phyloP scores from a whole-genome alignment of 2,797 vertebrate genomes.

The Trachops cirrhosus region DNA sequence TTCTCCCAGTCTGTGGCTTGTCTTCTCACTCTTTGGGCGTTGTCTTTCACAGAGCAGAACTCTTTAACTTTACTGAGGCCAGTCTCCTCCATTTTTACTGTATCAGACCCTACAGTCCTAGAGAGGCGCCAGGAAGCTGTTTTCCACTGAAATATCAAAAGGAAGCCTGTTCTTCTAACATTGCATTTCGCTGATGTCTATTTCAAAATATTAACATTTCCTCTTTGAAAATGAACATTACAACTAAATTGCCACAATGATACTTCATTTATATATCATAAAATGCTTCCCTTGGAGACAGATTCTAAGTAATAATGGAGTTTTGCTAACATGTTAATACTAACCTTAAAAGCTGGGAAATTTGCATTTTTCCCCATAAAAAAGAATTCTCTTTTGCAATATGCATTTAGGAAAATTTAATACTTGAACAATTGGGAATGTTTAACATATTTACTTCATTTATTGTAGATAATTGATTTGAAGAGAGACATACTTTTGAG shows the following conservation, averaged over 20 bases:
- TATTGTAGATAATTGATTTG: not conserved
- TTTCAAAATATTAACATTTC: slow-evolving; percentile 42
- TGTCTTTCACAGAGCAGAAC: not conserved
- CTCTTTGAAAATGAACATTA: slow-evolving; percentile 8
- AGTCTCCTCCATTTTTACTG: not conserved
- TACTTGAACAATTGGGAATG: not conserved
- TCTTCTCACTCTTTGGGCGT: not conserved
- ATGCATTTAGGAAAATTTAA: not conserved
- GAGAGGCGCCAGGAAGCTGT: not conserved
- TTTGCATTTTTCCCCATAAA: not conserved
- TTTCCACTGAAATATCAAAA: slow-evolving; percentile 38
- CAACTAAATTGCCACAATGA: slow-evolving; percentile 22
- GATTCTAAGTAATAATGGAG: slow-evolving; percentile 21
- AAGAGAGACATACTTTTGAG: slow-evolving; percentile 17
- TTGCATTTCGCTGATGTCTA: not conserved
- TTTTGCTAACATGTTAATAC: slow-evolving; percentile 18
- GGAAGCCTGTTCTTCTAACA: not conserved
- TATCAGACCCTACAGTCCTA: not conserved
- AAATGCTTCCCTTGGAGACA: slow-evolving; percentile 8
- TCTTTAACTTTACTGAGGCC: not conserved
- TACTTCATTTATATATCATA: slow-evolving; percentile 8
- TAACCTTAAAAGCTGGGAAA: not conserved
- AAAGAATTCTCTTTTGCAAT: slow-evolving; percentile 25
- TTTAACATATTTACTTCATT: not conserved
- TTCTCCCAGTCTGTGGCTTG: not conserved